phyloP scores from a whole-genome alignment of 2,113 vertebrate genomes.

The Chelonoidis abingdonii region DNA sequence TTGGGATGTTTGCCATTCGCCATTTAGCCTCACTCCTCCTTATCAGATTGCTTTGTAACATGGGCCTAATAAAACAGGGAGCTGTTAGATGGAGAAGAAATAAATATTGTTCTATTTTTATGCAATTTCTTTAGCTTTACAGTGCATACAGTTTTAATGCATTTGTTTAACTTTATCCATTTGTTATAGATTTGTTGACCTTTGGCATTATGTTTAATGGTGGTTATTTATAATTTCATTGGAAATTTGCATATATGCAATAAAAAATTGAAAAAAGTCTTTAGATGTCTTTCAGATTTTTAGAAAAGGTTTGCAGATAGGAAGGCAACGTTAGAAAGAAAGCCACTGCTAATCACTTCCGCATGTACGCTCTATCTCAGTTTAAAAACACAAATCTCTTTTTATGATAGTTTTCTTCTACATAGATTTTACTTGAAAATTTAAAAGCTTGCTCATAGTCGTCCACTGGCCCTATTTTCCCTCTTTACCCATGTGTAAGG shows the following conservation, averaged over 20 bases:
- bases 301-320: neutral
- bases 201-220: constrained; percentile 30
- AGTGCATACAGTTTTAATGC: constrained; percentile 47
- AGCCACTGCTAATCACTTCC: neutral
- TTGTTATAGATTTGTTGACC: constrained; percentile 51
- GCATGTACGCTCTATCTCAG: fast-evolving
- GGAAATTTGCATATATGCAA: constrained; percentile 61
- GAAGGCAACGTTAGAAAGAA: neutral
- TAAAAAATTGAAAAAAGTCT: constrained; percentile 52
- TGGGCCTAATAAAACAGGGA: constrained; percentile 73
- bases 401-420: neutral
- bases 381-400: neutral
- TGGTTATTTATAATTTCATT: constrained; percentile 47
- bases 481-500: neutral
- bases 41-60: constrained; percentile 77
- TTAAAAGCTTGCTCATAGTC: neutral
- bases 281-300: neutral
- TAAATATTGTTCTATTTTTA: constrained; percentile 60
- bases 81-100: constrained; percentile 66
- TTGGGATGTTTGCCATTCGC: constrained; percentile 77
- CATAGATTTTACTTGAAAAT: neutral
- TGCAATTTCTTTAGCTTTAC: constrained; percentile 48
- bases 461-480: neutral
- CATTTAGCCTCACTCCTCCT: constrained; percentile 77
- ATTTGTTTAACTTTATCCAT: constrained; percentile 64